Evolutionary conservation across 2,888 invertebrate genomes (phyloP), one percentile per base, ranked within the genome.

Genomic region (Thecophora atra): DNA sequence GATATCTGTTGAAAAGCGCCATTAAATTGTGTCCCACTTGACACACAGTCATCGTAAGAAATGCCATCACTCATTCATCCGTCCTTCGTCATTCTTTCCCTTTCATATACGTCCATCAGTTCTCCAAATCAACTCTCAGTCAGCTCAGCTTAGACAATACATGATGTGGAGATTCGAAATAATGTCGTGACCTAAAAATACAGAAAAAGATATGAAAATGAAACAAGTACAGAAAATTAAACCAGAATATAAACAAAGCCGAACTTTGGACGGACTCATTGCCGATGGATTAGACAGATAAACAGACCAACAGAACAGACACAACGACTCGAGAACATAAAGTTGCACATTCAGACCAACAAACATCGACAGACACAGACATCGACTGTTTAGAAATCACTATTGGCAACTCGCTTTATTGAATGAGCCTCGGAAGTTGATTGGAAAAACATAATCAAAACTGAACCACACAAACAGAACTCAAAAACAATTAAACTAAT

Each of bases 121-220:
- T 54, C 11, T 5, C 11, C 3, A 2, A 37, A 37, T 37, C 37
- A 37, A 37, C 37, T 1, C 1, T 37, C 37, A 37, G 37, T 37
- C 37, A 37, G 11, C 37, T 37, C 37, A 37, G 37, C 37, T n/a
- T 17, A 21, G 5, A 11, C 58, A 58, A 1, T 26, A 26, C 56
- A 56, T 60, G 60, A 37, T 19, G 26, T 60, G 60, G 30, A 26
- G 19, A 30, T 60, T 5, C 15, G 44, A 44, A 65, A 65, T 51
- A 65, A 65, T 65, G 64, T 65, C 47, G 28, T 65, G 51, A 65
- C 44, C 64, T 65, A 65, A 65, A 65, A 65, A 65, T 65, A 65
- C 15, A 21, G 21, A 52, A 19, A 52, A 52, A 52, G n/a, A 52
- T 51, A n/a, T 21, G 19, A n/a, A 13, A 52, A 52, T 52, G 19